Evolutionary conservation across 2,888 invertebrate genomes (phyloP).

Genomic region (Brachypterus glaber): DNA sequence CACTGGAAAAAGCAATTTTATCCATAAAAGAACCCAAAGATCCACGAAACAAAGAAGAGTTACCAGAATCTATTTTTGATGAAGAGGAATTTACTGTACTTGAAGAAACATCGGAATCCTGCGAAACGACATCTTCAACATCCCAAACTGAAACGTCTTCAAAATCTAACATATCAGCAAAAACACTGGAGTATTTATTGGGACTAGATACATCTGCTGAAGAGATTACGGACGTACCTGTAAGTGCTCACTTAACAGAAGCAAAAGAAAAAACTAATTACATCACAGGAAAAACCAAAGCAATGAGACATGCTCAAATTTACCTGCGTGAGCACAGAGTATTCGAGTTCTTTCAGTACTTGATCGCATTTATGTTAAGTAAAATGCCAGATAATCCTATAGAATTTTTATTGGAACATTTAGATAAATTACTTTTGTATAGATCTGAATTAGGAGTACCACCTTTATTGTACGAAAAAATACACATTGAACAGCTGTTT

Average conservation of each 20-base stretch:
- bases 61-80: conserved; percentile 7
- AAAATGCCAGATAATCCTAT: conserved; percentile 40
- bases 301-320: conserved; percentile 34
- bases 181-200: conserved; percentile 30
- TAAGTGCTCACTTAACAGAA: conserved; percentile 8
- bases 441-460: conserved; percentile 39
- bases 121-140: conserved; percentile 5
- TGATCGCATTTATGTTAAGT: conserved; percentile 39
- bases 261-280: conserved; percentile 18
- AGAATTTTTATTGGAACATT: conserved; percentile 37
- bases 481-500: conserved; percentile 33
- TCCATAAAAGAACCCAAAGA: conserved; percentile 13
- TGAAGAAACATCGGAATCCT: conserved; percentile 7
- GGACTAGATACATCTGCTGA: conserved; percentile 21
- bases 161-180: conserved; percentile 7
- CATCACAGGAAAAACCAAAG: conserved; percentile 21
- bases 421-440: conserved; percentile 41
- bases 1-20: conserved; percentile 27
- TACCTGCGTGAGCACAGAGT: conserved; percentile 39
- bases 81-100: conserved; percentile 2
- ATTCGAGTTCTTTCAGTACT: conserved; percentile 41
- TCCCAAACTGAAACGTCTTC: conserved; percentile 2
- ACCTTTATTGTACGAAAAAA: conserved; percentile 39
- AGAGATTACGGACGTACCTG: conserved; percentile 11
- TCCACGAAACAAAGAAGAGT: conserved; percentile 12